Evolutionary conservation across 92 coral and sea anemone genomes (phyloP).

Genomic region (Muricea muricata): DNA sequence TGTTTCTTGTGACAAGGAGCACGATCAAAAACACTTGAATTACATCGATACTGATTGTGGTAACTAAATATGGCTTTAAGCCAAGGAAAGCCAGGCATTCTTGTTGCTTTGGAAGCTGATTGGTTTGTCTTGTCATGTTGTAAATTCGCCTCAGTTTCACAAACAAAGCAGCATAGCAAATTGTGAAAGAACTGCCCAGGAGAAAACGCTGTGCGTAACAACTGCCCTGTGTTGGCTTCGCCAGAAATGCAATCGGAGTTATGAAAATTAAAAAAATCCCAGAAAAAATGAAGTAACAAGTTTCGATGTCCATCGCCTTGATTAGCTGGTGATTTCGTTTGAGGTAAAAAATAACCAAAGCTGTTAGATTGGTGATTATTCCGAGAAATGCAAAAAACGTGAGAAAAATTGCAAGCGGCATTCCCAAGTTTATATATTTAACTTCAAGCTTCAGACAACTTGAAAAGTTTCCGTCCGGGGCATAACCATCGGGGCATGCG

Average conservation of each 20-base stretch:
- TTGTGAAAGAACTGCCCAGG: conserved; percentile 67
- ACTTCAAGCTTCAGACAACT: conserved; percentile 64
- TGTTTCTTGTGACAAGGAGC: not conserved
- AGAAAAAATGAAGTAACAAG: conserved; percentile 68
- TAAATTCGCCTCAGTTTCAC: conserved; percentile 83
- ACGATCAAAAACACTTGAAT: conserved; percentile 63
- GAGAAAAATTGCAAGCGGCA: conserved; percentile 49
- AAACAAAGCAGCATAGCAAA: conserved; percentile 86
- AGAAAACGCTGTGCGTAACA: conserved; percentile 73
- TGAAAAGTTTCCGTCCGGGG: conserved; percentile 45
- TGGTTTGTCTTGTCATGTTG: conserved; percentile 76
- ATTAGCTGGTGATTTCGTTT: conserved; percentile 70
- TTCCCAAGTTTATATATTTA: conserved; percentile 62
- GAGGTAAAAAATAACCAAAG: conserved; percentile 60
- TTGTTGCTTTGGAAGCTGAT: conserved; percentile 68
- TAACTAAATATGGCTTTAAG: conserved; percentile 76
- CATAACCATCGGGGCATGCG: conserved; percentile 67
- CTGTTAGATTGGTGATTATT: conserved; percentile 42
- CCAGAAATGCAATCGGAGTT: conserved; percentile 65
- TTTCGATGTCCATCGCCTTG: conserved; percentile 84
- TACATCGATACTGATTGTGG: conserved; percentile 68
- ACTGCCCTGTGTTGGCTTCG: conserved; percentile 56
- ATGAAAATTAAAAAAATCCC: conserved; percentile 71
- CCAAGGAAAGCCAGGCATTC: not conserved
- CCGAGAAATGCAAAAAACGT: conserved; percentile 55